Evolutionary conservation across 2,113 vertebrate species (phyloP), one percentile per base, ranked within the genome.

Genomic region (Actinemys pallida): DNA sequence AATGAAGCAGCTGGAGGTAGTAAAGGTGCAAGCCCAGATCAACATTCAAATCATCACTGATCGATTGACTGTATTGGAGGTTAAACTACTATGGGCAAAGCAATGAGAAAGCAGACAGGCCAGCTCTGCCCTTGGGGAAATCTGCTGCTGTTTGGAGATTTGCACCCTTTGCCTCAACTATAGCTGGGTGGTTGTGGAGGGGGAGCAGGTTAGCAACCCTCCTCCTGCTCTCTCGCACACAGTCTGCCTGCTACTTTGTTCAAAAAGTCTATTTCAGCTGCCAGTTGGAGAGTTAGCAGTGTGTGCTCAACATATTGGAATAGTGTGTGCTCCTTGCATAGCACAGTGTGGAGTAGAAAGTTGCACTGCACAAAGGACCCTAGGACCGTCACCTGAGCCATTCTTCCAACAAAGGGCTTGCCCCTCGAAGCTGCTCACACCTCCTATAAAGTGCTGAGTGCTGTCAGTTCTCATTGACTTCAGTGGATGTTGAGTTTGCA

Each of bases 381-480:
- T 27, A 19, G 62, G 2, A 45, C 82, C 45, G 6, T 45, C 45
- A 45, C 45, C 20, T 0, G 0, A 80, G 50, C 22, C 0, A 0
- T 80, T 8, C 72, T 10, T 76, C 3, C 1, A 25, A 4, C 5
- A 50, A 35, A 50, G 49, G 78, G 17, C 78, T 31, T 20, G 16
- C 78, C 9, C 29, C 78, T 35, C 3, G 20, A 49, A 35, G 49
- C 14, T 49, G 17, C 49, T 35, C 31, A 22, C 22, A 35, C 29
- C 31, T 50, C 19, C 79, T 50, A 4, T 29, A 6, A 81, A 31
- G 25, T 19, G 76, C 27, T 49, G 27, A 49, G 29, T 12, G 27
- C 27, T 31, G 5, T 78, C 42, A 25, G 24, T 27, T 78, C 45
- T 25, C 24, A 76, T 25, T 47, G 72, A 47, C 24, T 78, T 45